Evolutionary conservation across 2,113 vertebrate genomes (phyloP), one percentile per base, ranked within the genome.

Genomic region (Chascanopsetta lugubris): DNA sequence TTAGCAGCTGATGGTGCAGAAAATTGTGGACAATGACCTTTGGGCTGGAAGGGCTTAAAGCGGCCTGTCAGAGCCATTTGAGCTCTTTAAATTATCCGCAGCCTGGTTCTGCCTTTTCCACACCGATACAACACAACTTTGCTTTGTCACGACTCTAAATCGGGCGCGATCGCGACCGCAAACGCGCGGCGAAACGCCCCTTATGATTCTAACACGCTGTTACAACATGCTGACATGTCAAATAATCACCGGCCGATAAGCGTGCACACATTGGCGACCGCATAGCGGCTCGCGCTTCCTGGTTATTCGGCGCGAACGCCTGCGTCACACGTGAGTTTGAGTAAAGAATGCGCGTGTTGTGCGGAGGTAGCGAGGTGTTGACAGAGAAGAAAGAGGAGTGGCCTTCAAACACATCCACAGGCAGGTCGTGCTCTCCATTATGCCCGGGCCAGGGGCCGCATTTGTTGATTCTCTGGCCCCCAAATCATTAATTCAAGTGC

Each of bases 381-480:
- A 91, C 79, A 80, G 89, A 90, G 72, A 85, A 84, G 85, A 88
- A 90, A 90, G 89, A 86, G 88, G 86, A 89, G 82, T 73, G 60
- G 63, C 59, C 83, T 85, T 84, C 77, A 81, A 78, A 85, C 86
- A 83, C 77, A 84, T 84, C 87, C 61, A 84, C 72, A 69, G 84
- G 83, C 86, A 75, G 79, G 69, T 84, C 72, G 6, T 49, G 43
- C 80, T 86, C 85, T 85, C 85, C 87, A 79, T 88, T 89, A 77
- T 85, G 71, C 77, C 65, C 69, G 47, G n/a, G 82, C 83, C 82
- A 20, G 60, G 73, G 84, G 85, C 66, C 79, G 63, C 87, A 88
- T 90, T 91, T 91, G 87, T 91, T 91, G 85, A 89, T 92, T 89
- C 78, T 85, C 78, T 80, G 85, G 75, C 79, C 87, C 87, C 66